Percentiles rank a stretch among this genome's conserved stretches.
Evolutionary conservation across 2,797 vertebrate species (phyloP).

Genomic region (Anguilla anguilla): DNA sequence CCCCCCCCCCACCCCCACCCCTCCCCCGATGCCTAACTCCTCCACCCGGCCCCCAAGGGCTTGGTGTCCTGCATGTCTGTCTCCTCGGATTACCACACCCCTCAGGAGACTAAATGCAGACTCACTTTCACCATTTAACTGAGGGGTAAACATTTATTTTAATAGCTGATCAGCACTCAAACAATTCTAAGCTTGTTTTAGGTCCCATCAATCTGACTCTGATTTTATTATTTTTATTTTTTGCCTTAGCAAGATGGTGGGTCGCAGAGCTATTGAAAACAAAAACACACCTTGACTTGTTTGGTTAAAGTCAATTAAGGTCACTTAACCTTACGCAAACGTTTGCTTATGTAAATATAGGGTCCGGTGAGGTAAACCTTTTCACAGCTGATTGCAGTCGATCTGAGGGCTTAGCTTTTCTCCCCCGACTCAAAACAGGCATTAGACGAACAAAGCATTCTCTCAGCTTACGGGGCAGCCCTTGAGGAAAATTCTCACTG

Average conservation of each 20-base stretch:
- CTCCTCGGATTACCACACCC: constrained; percentile 47
- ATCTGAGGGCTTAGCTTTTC: not conserved
- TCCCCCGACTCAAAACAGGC: not conserved
- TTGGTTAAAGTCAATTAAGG: constrained; percentile 68
- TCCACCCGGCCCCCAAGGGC: not conserved
- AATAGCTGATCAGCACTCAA: constrained; percentile 59
- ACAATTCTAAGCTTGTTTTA: constrained; percentile 54
- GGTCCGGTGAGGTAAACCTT: constrained; percentile 51
- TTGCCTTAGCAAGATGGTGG: not conserved
- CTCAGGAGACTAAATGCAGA: constrained; percentile 47
- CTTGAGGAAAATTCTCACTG: not conserved
- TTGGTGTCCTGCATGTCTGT: constrained; percentile 41
- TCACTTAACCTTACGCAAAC: constrained; percentile 69
- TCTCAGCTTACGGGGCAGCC: not conserved
- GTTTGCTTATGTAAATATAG: constrained; percentile 61
- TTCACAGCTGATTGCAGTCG: constrained; percentile 50
- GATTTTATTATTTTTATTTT: not conserved
- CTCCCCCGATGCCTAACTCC: not conserved
- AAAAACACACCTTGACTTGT: constrained; percentile 47
- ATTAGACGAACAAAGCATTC: not conserved
- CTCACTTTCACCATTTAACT: constrained; percentile 41
- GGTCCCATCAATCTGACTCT: constrained; percentile 49
- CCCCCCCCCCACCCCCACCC: not conserved
- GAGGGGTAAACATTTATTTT: constrained; percentile 60
- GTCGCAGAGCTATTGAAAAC: not conserved